phyloP scores from a whole-genome alignment of 2,113 vertebrate genomes.

The Calidris pugnax region DNA sequence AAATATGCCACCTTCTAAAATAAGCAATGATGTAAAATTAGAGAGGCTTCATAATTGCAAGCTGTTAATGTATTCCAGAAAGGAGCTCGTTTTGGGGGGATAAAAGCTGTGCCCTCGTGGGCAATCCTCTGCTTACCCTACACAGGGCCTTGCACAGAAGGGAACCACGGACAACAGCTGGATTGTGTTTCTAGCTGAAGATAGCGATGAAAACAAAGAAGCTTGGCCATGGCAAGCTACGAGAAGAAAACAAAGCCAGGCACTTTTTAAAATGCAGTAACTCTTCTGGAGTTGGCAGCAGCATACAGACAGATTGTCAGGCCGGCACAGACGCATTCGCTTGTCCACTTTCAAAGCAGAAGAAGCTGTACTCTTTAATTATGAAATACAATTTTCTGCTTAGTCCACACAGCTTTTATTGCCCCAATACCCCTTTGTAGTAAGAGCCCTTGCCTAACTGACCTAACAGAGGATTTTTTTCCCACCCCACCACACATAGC shows the following conservation, averaged over 20 bases:
- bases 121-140: background rate
- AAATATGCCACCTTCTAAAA: background rate
- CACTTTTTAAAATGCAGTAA: background rate
- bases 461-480: background rate
- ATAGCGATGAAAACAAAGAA: background rate
- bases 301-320: background rate
- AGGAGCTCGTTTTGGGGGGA: background rate
- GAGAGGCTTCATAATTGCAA: background rate
- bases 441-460: background rate
- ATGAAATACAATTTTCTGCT: background rate
- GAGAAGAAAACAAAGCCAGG: background rate
- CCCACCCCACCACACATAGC: background rate
- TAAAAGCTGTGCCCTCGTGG: background rate
- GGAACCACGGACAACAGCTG: background rate
- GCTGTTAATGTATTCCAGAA: background rate
- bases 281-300: background rate
- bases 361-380: background rate
- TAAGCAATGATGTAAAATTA: background rate
- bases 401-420: background rate
- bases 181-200: background rate
- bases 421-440: background rate
- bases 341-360: background rate
- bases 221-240: background rate
- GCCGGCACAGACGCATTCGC: background rate
- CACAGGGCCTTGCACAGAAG: background rate